Percentiles rank a stretch among this genome's conserved stretches.
Evolutionary conservation across 2,888 invertebrate species (phyloP).

Genomic region (Caenorhabditis imperialis): DNA sequence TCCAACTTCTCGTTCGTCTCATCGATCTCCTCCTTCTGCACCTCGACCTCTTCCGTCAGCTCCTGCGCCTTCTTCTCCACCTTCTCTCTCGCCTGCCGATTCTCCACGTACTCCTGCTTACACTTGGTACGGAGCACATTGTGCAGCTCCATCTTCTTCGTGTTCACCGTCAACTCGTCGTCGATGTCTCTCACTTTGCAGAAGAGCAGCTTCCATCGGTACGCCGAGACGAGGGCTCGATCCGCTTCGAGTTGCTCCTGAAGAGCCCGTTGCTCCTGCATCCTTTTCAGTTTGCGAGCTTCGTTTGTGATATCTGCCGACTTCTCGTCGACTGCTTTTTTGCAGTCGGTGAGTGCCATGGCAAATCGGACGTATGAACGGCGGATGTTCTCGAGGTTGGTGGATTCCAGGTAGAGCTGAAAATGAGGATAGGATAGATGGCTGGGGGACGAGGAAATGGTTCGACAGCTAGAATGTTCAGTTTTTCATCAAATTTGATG

Average conservation of each 20-base stretch:
- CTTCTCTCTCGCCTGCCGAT: not conserved
- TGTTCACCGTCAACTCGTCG: conserved; percentile 4
- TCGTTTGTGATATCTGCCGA: conserved; percentile 10
- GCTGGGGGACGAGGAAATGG: not conserved
- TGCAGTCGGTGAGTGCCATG: conserved; percentile 2
- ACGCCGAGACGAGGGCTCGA: not conserved
- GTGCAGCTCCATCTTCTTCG: conserved; percentile 14
- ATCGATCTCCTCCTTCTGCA: conserved; percentile 4
- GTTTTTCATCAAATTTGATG: too few relatives aligned
- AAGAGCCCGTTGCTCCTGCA: conserved; percentile 25
- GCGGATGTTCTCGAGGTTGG: conserved; percentile 42
- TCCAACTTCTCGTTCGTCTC: not conserved
- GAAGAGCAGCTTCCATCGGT: conserved; percentile 42
- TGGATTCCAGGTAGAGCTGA: conserved; percentile 47
- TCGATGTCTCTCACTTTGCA: conserved; percentile 35
- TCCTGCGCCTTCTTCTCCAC: conserved; percentile 17
- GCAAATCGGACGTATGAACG: conserved; percentile 22
- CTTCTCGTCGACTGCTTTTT: conserved; percentile 8
- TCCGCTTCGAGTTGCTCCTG: conserved; percentile 17
- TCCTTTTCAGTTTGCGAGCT: conserved; percentile 17
- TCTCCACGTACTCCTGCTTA: conserved; percentile 2
- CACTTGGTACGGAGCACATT: not conserved
- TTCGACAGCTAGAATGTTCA: too few relatives aligned
- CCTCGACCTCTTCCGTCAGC: conserved; percentile 17
- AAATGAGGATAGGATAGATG: not conserved